Evolutionary conservation across 37 sponge, comb jelly and placozoan species (phyloP), one percentile per base, ranked within the genome.

Genomic region (Chondrosia reniformis): DNA sequence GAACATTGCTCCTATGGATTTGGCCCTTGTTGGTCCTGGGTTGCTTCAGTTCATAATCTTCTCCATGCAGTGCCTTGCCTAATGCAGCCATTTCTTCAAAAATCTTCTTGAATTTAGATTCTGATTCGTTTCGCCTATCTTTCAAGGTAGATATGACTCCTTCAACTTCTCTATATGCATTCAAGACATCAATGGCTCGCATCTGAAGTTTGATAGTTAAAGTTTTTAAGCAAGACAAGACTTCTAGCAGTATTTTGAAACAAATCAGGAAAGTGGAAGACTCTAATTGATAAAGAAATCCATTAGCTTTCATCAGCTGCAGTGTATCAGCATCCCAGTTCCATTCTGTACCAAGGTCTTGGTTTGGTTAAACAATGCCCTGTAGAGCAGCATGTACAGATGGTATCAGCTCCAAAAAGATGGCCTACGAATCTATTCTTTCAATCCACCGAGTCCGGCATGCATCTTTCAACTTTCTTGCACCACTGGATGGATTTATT

Each of bases 321-420:
- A n/a, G n/a, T 24, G 81, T 80, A 25, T 83, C 89, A 30, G 63
- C 54, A 79, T 88, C 89, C 89, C 89, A 88, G 9, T 38, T 80
- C 84, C 89, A 88, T 25, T 83, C 73, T 32, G 79, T 83, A 59
- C 75, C 75, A 27, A 78, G 44, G 42, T 62, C n/a, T 25, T 34
- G 34, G 12, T 44, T 39, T 44, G 72, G 79, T 27, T 17, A 56
- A 22, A 59, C 33, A 41, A 79, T 85, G 31, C 58, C 86, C 45
- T 52, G 79, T 9, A 85, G 80, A 56, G 76, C 54, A 19, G 28
- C 42, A 46, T 78, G 79, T 21, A 84, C 33, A 67, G 79, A 61
- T 52, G 78, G 84, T 8, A 77, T 57, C 24, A 84, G 73, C 65
- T 85, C 64, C 41, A 79, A 34, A 56, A 85, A 85, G 38, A 78